Evolutionary conservation across 2,113 vertebrate species (phyloP).

Genomic region (Nothocercus nigrocapillus): DNA sequence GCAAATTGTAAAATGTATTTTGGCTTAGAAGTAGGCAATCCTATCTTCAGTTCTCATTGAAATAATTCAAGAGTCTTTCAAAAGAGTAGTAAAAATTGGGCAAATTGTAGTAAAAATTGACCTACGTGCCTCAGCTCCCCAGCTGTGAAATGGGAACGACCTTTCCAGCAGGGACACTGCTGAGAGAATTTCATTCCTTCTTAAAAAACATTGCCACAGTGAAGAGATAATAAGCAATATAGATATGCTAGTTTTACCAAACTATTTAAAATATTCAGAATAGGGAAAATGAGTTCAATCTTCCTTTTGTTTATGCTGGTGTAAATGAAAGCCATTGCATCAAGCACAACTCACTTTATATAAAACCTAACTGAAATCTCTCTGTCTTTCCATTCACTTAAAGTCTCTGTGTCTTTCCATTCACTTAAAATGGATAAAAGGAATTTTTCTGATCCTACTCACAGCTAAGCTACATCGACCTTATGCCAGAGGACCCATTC

Average conservation of each 20-base stretch:
- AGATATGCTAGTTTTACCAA: background rate
- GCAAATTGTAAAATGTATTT: background rate
- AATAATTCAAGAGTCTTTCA: constrained; percentile 14
- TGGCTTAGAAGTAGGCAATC: background rate
- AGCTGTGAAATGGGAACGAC: constrained; percentile 30
- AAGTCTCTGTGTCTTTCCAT: background rate
- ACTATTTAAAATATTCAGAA: constrained; percentile 27
- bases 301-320: background rate
- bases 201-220: constrained; percentile 22
- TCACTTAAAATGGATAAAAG: background rate
- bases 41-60: background rate
- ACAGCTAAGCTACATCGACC: background rate
- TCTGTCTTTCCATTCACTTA: background rate
- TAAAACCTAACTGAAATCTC: background rate
- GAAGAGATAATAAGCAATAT: background rate
- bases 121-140: constrained; percentile 16
- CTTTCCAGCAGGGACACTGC: background rate
- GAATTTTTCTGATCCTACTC: background rate
- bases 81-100: background rate
- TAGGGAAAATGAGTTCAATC: background rate
- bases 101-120: constrained; percentile 29
- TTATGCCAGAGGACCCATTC: background rate
- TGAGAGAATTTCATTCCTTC: background rate
- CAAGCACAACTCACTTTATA: background rate
- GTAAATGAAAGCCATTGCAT: background rate